A percentile compares a stretch with the other conserved stretches of the same genome.
Conservation (phyloP, 2,113 vertebrate genomes). For the rat (Rattus norvegicus) region DNA sequence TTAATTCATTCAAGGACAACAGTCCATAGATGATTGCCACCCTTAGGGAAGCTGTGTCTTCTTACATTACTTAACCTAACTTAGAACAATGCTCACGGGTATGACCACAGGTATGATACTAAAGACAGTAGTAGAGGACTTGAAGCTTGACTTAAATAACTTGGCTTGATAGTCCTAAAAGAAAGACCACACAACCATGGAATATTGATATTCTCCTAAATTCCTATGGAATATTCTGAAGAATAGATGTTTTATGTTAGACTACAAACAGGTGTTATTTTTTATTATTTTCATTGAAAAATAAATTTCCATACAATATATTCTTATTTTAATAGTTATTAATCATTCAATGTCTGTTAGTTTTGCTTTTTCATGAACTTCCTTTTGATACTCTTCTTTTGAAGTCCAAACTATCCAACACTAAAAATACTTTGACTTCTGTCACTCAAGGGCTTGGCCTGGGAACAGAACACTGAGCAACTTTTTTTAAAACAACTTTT, state of each 20-base stretch:
- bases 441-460: background rate
- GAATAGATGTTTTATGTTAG: background rate
- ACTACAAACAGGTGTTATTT: no score
- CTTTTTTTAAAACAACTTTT: background rate
- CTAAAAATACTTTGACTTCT: no score
- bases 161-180: background rate
- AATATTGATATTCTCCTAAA: background rate
- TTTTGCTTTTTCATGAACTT: background rate
- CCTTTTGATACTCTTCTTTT: background rate
- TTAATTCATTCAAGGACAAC: background rate
- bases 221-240: background rate
- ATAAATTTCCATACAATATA: background rate
- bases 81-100: background rate
- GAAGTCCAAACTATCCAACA: no score
- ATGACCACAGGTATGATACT: background rate
- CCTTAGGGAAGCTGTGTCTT: background rate
- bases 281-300: background rate
- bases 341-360: background rate
- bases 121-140: background rate
- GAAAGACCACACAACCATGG: no score
- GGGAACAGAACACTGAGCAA: background rate
- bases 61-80: background rate
- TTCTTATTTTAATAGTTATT: background rate
- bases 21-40: background rate
- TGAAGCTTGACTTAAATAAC: background rate